Evolutionary conservation across 2,888 invertebrate species (phyloP), one percentile per base, ranked within the genome.

Genomic region (Drosophila recens): DNA sequence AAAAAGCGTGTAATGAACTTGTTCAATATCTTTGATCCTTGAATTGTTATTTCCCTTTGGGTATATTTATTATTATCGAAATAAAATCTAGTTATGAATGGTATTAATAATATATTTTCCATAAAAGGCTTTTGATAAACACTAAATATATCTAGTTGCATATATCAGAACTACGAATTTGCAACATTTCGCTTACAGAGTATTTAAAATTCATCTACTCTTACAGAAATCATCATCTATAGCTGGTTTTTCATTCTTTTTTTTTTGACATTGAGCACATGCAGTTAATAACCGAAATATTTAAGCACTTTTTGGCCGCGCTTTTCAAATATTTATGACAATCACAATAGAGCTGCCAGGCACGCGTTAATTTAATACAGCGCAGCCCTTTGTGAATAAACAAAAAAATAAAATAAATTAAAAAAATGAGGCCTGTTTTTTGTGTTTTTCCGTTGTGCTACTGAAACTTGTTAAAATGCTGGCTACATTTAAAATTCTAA

Each of bases 391-490:
- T 74, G 42, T 73, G 20, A 52, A 54, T 23, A 53, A 52, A 64
- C 9, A 64, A 56, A 34, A 43, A 43, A 52, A 4, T 11, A 17
- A 45, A 46, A 43, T 33, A 36, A 30, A 57, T 20, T n/a, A 46
- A 23, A n/a, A 51, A 45, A 58, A 15, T 42, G 34, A 48, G 49
- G 34, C 17, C 51, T 46, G 36, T 54, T 58, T 33, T 42, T 10
- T 15, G 42, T 48, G 33, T 49, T 9, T 17, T 42, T 53, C 36
- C 11, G 36, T 62, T 59, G 17, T 27, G 84, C 84, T 85, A 85
- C 84, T 74, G 87, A 85, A 85, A 82, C 87, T 72, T 76, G 75
- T 87, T 75, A 66, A 84, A 81, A 70, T 64, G 87, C 53, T 72
- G 80, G 34, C 56, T 15, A 51, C 52, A 80, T 76, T 85, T 77